Percentiles rank a stretch among this genome's conserved stretches.
Conservation (phyloP, 2,888 invertebrate species). For the Calameuta filiformis region DNA sequence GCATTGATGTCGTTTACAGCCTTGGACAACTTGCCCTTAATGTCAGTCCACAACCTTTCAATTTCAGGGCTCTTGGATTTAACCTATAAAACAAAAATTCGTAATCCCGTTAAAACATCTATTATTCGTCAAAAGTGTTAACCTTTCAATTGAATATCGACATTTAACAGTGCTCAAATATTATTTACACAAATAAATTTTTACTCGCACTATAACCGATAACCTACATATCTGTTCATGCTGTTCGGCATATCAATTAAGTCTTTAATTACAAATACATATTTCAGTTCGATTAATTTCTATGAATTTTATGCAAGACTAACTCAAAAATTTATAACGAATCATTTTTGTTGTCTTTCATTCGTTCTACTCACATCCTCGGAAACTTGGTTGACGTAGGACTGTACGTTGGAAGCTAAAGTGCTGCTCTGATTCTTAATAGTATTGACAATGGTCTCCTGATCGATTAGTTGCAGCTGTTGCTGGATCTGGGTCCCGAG, state of each 20-base stretch:
- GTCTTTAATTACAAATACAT: no score
- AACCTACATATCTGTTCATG: background rate
- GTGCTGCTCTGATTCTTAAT: conserved; percentile 47
- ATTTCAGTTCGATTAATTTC: background rate
- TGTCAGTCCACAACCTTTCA: conserved; percentile 47
- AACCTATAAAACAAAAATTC: conserved; percentile 41
- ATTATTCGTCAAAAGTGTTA: background rate
- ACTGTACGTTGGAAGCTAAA: conserved; percentile 46
- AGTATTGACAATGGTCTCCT: conserved; percentile 44
- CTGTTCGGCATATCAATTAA: background rate
- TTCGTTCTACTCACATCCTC: conserved; percentile 43
- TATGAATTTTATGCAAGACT: background rate
- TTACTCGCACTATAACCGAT: no score
- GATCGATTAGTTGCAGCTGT: conserved; percentile 48
- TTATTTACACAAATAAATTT: background rate
- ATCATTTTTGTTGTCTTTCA: background rate
- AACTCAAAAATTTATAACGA: background rate
- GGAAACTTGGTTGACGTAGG: conserved; percentile 43
- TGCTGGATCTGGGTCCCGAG: conserved; percentile 48
- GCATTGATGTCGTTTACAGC: conserved; percentile 51
- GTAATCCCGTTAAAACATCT: conserved; percentile 3
- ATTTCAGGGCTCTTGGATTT: conserved; percentile 58
- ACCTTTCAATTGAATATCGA: background rate
- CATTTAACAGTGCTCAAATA: background rate
- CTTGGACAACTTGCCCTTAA: conserved; percentile 49